Evolutionary conservation across 1,140 invertebrate species (phyloP).

Genomic region (Penaeus indicus): DNA sequence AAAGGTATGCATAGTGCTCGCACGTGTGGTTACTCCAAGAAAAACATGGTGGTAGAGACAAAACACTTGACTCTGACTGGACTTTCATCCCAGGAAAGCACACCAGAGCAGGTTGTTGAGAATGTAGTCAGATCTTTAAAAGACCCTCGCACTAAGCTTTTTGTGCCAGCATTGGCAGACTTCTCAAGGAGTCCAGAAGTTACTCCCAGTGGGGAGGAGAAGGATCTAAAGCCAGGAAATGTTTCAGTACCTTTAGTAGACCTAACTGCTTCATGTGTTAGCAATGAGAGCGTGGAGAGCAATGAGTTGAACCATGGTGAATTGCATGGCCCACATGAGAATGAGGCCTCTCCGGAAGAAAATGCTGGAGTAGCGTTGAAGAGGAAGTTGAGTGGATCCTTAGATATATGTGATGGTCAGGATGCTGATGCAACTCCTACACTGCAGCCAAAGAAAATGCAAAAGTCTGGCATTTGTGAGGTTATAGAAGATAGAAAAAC

Average conservation of each 20-base stretch:
- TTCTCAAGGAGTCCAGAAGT: too few relatives aligned
- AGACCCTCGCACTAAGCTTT: neutral
- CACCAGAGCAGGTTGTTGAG: slow-evolving; percentile 53
- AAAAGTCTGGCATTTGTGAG: neutral
- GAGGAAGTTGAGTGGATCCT: slow-evolving; percentile 6
- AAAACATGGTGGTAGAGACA: slow-evolving; percentile 32
- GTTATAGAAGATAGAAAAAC: neutral
- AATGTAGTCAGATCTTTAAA: slow-evolving; percentile 47
- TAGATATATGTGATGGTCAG: neutral
- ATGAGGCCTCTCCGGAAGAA: neutral
- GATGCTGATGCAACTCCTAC: neutral
- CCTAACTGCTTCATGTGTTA: slow-evolving; percentile 17
- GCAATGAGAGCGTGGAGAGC: neutral
- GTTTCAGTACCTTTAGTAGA: slow-evolving; percentile 32
- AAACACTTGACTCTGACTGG: slow-evolving; percentile 51
- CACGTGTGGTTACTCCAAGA: slow-evolving; percentile 55
- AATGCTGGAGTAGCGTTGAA: neutral
- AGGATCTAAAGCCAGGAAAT: neutral
- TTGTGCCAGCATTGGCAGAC: too few relatives aligned
- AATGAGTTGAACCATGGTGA: neutral
- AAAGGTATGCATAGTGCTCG: slow-evolving; percentile 20
- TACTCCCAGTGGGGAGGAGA: neutral
- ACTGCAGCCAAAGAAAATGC: neutral
- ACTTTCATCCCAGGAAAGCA: slow-evolving; percentile 34
- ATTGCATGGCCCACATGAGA: neutral